A percentile compares a stretch with the other conserved stretches of the same genome.
Conservation (phyloP, 1,140 invertebrate species). For the Himalopsyche phryganea region DNA sequence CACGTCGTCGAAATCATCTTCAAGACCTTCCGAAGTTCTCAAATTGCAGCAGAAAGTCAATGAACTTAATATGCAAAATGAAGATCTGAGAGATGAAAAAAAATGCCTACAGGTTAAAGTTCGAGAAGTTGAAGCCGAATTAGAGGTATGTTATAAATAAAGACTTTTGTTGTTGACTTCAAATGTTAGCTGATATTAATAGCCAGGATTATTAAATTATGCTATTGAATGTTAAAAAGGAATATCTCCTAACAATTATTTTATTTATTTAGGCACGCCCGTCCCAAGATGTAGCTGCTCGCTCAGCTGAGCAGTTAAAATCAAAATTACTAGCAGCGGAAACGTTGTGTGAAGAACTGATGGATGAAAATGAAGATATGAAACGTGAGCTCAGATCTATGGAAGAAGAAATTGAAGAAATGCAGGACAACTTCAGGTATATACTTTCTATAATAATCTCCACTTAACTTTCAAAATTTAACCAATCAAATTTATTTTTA, state of each 20-base stretch:
- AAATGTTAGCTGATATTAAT: no score
- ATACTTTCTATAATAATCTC: background rate
- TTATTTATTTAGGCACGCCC: slow-evolving; percentile 49
- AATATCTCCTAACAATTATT: no score
- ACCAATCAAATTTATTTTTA: no score
- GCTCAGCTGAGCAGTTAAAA: slow-evolving; percentile 64
- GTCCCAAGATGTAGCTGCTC: slow-evolving; percentile 53
- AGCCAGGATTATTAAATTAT: no score
- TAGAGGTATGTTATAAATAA: slow-evolving; percentile 48
- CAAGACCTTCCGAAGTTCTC: slow-evolving; percentile 61
- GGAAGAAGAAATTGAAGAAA: slow-evolving; percentile 96
- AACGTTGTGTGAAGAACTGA: slow-evolving; percentile 84
- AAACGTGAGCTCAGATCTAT: slow-evolving; percentile 90
- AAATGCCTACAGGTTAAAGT: slow-evolving; percentile 68
- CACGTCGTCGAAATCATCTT: slow-evolving; percentile 64
- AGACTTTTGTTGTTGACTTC: no score
- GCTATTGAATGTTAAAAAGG: no score
- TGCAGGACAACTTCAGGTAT: slow-evolving; percentile 92
- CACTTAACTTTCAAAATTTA: no score
- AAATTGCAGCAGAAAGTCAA: slow-evolving; percentile 79
- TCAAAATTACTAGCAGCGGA: slow-evolving; percentile 82
- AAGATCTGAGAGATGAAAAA: slow-evolving; percentile 79
- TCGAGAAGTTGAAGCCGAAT: slow-evolving; percentile 68
- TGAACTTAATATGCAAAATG: slow-evolving; percentile 72
- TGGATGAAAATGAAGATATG: slow-evolving; percentile 95